These are phyloP conservation scores for Poecilia picta DNA, from an alignment of 2,797 vertebrate species.

Conservation along the genomic window DNA sequence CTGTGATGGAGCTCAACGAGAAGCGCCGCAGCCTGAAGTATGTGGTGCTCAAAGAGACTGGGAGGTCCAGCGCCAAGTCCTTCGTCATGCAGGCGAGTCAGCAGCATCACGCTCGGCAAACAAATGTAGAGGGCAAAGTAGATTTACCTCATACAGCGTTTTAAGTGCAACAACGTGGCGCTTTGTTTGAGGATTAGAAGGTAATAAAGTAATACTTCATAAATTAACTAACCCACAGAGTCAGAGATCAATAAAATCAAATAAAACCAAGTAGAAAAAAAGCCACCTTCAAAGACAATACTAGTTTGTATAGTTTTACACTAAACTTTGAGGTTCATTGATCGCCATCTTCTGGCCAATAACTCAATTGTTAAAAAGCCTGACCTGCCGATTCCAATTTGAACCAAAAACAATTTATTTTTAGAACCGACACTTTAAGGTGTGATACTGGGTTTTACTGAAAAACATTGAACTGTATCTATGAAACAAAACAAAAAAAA, in stretches of 20 bases:
- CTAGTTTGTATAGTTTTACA: background rate
- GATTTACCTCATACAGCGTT: background rate
- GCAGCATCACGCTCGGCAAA: background rate
- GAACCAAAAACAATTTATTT: too few species aligned
- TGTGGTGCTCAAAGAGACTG: constrained; percentile 91
- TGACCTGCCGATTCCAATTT: background rate
- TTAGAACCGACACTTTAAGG: too few species aligned
- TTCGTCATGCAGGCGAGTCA: constrained; percentile 94
- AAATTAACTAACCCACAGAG: background rate
- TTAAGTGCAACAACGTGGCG: background rate
- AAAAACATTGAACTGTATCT: too few species aligned
- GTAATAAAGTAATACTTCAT: background rate
- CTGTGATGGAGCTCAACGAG: constrained; percentile 97
- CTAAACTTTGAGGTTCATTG: background rate
- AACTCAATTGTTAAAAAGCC: background rate
- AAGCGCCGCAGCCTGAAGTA: constrained; percentile 95
- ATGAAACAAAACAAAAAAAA: background rate
- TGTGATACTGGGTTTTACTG: too few species aligned
- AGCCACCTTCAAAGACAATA: background rate
- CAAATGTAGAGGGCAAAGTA: background rate
- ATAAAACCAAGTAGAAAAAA: background rate
- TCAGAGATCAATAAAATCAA: background rate
- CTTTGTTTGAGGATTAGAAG: background rate
- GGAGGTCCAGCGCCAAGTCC: constrained; percentile 92
- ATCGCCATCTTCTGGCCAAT: background rate